These are phyloP conservation scores for Tupiocoris notatus DNA, from an alignment of 2,888 invertebrate species.

Conservation along the genomic window DNA sequence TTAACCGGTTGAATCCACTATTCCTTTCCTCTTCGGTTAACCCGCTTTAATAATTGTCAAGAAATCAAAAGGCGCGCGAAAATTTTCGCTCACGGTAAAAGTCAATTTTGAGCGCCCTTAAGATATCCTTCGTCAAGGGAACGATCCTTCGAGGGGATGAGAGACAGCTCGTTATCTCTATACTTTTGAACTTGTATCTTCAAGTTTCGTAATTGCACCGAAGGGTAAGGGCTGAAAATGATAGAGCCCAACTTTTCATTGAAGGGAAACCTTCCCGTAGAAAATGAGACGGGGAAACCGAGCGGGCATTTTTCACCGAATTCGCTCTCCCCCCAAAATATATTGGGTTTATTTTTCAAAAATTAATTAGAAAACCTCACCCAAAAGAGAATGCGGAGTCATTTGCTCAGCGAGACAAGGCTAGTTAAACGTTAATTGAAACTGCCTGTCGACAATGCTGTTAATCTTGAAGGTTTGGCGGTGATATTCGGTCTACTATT, in stretches of 20 bases:
- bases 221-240: background rate
- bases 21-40: no score
- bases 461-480: no score
- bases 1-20: no score
- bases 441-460: no score
- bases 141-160: background rate
- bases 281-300: background rate
- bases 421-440: background rate
- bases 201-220: background rate
- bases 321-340: no score
- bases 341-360: conserved; percentile 19
- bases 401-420: background rate
- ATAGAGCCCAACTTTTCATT: background rate
- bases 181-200: background rate
- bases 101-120: background rate
- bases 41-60: background rate
- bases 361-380: conserved; percentile 1
- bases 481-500: no score
- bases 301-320: background rate
- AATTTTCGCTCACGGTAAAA: background rate
- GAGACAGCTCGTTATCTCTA: background rate
- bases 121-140: background rate
- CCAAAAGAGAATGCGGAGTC: no score
- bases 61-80: background rate
- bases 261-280: background rate